Evolutionary conservation across 2,888 invertebrate genomes (phyloP), one percentile per base, ranked within the genome.

Genomic region (Diachrysia chrysitis): DNA sequence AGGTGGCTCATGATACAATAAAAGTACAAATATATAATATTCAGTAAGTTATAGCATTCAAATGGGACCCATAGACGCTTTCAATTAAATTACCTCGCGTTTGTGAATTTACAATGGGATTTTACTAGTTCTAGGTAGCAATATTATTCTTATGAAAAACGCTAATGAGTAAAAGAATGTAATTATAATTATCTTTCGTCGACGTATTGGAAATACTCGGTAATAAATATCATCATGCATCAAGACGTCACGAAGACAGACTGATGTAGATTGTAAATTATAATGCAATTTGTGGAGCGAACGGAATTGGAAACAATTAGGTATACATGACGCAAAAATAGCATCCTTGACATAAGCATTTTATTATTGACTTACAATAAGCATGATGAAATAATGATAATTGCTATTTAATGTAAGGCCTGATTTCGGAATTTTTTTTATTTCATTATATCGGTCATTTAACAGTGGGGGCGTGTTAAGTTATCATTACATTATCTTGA

Each of bases 141-240:
- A 42, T 1, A 6, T 5, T n/a, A 16, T n/a, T 42, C n/a, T 42
- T n/a, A 7, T 5, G 37, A 16, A 37, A 14, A 42, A n/a, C 16
- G n/a, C 56, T 21, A 57, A 3, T 14, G 17, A 37, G 7, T 6
- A 37, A 37, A 12, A 42, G 25, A 42, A 58, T 58, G 23, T 66
- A 58, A 67, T 59, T 29, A 54, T 19, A 56, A 65, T n/a, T 42
- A 67, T 73, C 63, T 71, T 68, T 68, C 53, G 54, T 62, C 35
- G 19, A 58, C 32, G 64, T 37, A 66, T 58, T 63, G 57, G 29
- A 17, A 46, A 21, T 21, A 21, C 48, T 14, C 23, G n/a, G 19
- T 80, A 78, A 80, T 76, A 29, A 66, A 73, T 59, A 55, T 51
- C 69, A 78, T 81, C 48, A 72, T 59, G 42, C 51, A 62, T 63